Base-by-base conservation (phyloP, 1,140 invertebrate species). In the Papilio helenus region DNA sequence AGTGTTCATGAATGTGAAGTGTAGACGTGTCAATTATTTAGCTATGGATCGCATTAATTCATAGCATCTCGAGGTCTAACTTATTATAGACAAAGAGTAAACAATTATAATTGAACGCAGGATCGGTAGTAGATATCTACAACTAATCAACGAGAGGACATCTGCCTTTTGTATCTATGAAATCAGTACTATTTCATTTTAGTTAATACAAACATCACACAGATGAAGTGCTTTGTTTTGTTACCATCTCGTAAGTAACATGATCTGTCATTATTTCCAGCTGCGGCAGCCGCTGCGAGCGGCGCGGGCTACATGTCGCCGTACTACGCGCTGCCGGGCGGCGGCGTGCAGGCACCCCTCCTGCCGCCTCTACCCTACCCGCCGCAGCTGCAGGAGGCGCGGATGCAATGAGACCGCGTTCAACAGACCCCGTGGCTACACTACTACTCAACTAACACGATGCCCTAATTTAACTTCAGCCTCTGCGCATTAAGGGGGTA, bases 301-400 rank as follows among this genome's bases (percentile, higher is more conserved):
- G 95, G 96, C 20, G 96, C 96, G 9, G 96, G 96, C 83, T 97
- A 97, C 88, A 95, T 97, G 92, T 96, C 96, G n/a, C 96, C 96
- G 0, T 97, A 97, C 86, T 95, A 94, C 85, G 96, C 96, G 46
- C 89, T 97, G 80, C 96, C 95, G 77, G 93, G 96, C 58, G 96
- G 95, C 14, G 95, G 95, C 83, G 96, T 96, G 26, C 94, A 97
- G 79, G 96, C 95, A 5, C 96, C 95, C 7, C 96, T 97, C 80
- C 96, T 95, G 8, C 94, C 92, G 1, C 92, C 89, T 0, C 90
- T 95, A 5, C 85, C 91, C 0, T 94, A 94, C 81, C 94, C 94
- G 18, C 94, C 92, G n/a, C 90, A 90, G 76, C 87, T 95, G 2
- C 94, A 95, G 84, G 94, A 95, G 78, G 94, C 94, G 3, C 90